Percentiles rank a stretch among this genome's conserved stretches.
Evolutionary conservation across 2,797 vertebrate species (phyloP).

Genomic region (Acanthurus lineatus): DNA sequence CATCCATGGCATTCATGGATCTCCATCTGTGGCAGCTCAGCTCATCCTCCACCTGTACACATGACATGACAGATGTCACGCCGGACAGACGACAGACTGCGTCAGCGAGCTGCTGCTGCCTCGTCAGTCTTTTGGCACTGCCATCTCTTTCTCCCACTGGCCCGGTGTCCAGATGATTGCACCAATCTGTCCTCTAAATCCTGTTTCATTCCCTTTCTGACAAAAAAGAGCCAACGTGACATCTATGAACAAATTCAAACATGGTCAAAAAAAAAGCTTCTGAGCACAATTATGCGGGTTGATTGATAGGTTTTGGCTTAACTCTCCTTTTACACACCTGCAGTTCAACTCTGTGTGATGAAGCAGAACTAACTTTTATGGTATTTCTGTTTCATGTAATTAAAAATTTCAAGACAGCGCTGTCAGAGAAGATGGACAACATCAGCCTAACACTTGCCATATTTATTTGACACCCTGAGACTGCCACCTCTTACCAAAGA

Average conservation of each 20-base stretch:
- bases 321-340: too few relatives aligned
- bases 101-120: conserved; percentile 35
- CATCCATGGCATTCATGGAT: too few relatives aligned
- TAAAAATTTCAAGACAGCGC: too few relatives aligned
- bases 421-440: too few relatives aligned
- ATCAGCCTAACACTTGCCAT: too few relatives aligned
- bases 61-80: conserved; percentile 10
- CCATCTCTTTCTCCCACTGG: conserved; percentile 44
- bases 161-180: conserved; percentile 42
- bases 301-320: too few relatives aligned
- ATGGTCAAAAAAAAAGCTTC: background rate
- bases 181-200: conserved; percentile 44
- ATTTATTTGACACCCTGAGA: too few relatives aligned
- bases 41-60: conserved; percentile 7
- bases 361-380: too few relatives aligned
- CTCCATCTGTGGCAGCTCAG: too few relatives aligned
- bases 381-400: too few relatives aligned
- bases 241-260: background rate
- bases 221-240: background rate
- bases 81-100: conserved; percentile 40
- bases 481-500: too few relatives aligned
- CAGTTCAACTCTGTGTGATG: too few relatives aligned
- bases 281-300: background rate
- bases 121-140: conserved; percentile 49
- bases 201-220: background rate